phyloP scores from a whole-genome alignment of 2,797 vertebrate species.

The Pangasius mekongensis region DNA sequence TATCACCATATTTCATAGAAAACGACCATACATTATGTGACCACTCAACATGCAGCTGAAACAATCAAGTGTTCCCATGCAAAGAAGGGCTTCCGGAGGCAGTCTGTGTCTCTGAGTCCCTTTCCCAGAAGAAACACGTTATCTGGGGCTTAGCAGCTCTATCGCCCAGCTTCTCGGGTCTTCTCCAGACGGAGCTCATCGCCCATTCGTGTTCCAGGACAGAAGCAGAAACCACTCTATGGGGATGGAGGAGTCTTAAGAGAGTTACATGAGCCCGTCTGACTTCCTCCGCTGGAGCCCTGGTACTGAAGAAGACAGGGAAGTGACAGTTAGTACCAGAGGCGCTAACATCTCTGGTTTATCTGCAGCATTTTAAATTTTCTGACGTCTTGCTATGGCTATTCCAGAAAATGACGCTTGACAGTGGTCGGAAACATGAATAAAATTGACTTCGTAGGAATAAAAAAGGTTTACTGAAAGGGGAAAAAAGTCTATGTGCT shows the following conservation, averaged over 20 bases:
- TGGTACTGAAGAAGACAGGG: constrained; percentile 68
- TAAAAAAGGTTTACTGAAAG: not conserved
- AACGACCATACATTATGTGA: constrained; percentile 70
- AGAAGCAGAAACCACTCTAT: constrained; percentile 57
- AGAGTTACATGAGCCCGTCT: constrained; percentile 80
- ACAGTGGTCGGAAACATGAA: not conserved
- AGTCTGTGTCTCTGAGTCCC: constrained; percentile 38
- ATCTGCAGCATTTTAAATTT: not conserved
- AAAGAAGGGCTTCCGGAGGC: constrained; percentile 58
- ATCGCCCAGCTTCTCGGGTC: not conserved
- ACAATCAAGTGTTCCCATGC: constrained; percentile 68
- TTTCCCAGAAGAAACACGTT: constrained; percentile 10
- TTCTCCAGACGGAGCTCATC: constrained; percentile 19
- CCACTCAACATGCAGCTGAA: constrained; percentile 87
- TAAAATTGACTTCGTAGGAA: too few species aligned
- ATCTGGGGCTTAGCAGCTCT: constrained; percentile 18
- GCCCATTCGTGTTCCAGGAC: constrained; percentile 34
- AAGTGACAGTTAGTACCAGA: not conserved
- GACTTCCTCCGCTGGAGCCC: constrained; percentile 72
- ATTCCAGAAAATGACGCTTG: not conserved
- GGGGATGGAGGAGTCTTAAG: constrained; percentile 79
- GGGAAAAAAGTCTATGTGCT: not conserved
- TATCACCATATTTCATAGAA: constrained; percentile 66
- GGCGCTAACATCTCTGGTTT: not conserved
- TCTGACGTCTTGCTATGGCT: not conserved